Evolutionary conservation across 2,113 vertebrate species (phyloP), one percentile per base, ranked within the genome.

Genomic region (Chionodraco myersi): DNA sequence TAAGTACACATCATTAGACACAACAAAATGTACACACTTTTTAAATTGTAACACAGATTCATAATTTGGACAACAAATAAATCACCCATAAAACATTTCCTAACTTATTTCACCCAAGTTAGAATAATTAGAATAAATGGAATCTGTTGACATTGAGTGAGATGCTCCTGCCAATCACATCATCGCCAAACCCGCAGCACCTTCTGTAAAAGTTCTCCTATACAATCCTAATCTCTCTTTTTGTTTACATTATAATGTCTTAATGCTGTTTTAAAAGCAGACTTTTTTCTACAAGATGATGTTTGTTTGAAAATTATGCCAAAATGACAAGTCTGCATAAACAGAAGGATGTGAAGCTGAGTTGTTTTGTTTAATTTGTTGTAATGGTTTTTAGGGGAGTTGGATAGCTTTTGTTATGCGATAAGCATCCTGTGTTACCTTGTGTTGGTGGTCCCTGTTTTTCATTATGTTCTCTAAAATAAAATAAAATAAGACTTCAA

Each of bases 241-340:
- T 64, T 77, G 51, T 74, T 89, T 87, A 75, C 82, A 74, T 80
- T 61, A 52, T 85, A 72, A 77, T 77, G 79, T 91, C 86, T 90
- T 90, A 83, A 87, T 87, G 77, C 75, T 84, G 67, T 86, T 89
- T 91, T 72, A 75, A 78, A 64, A 70, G 80, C 88, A 83, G 72
- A 70, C 48, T 4, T 74, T 91, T 91, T 90, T 86, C 72, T 89
- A 90, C 60, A 2, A 73, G 44, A 53, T 82, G 59, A 78, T 87
- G 26, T 78, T 53, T 88, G 83, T 86, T 85, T 30, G 12, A 16
- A 79, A 68, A 58, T 47, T 2, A 71, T 84, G 82, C 72, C 82
- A 88, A 85, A 84, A 70, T 66, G 41, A 54, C 48, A 61, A 15
- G 30, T 68, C 16, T 85, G 79, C 62, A 85, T 74, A 80, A 57